A percentile compares a stretch with the other conserved stretches of the same genome.
These are phyloP conservation scores for Hydrochoerus hydrochaeris DNA, from an alignment of 2,113 vertebrate genomes.

Conservation along the genomic window DNA sequence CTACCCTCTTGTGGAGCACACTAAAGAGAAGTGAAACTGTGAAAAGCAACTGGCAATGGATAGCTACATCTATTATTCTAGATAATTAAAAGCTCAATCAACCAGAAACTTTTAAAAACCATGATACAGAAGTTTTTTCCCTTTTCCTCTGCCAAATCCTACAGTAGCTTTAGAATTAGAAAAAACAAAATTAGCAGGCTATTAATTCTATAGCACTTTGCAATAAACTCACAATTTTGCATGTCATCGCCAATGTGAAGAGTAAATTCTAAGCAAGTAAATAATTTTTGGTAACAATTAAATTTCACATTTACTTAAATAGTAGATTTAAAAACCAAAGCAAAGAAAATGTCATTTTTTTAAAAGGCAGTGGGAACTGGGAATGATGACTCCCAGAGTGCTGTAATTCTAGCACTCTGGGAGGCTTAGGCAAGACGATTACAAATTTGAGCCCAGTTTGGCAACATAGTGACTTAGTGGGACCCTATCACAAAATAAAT, in stretches of 20 bases:
- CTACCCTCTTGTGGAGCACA: background rate
- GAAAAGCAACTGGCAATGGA: constrained; percentile 18
- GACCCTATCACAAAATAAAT: background rate
- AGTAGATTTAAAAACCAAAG: background rate
- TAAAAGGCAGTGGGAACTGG: background rate
- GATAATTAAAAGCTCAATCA: constrained; percentile 2
- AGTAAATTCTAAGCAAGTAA: constrained; percentile 22
- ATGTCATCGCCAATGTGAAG: background rate
- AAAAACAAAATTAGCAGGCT: background rate
- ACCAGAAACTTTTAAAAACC: constrained; percentile 42
- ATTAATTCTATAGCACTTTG: constrained; percentile 33
- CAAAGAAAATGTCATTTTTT: constrained; percentile 10
- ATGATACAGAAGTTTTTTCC: background rate
- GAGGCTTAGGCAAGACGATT: background rate
- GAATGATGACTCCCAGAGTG: background rate
- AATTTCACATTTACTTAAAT: constrained; percentile 34
- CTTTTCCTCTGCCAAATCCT: background rate
- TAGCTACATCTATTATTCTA: background rate
- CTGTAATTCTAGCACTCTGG: background rate
- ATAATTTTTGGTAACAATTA: background rate
- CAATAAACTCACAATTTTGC: background rate
- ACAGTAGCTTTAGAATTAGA: background rate
- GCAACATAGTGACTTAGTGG: background rate
- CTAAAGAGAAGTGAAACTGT: constrained; percentile 16
- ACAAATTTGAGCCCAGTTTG: background rate